Conservation (phyloP, 1,140 invertebrate species). For the Cydia splendana region DNA sequence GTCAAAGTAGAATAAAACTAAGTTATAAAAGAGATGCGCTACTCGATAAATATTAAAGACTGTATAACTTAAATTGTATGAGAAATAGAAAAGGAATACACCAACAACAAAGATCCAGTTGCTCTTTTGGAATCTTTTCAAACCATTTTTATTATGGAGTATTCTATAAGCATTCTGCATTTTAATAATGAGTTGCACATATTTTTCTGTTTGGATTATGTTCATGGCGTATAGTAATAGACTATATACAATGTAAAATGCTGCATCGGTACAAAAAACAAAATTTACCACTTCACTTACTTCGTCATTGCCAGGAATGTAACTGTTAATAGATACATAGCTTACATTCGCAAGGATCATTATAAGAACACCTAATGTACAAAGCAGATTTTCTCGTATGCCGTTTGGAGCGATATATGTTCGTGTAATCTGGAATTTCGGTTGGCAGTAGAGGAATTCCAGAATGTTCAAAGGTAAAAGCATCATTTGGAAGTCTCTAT, state of each 20-base stretch:
- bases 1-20: conserved; percentile 30
- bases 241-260: not conserved
- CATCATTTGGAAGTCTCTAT: conserved; percentile 15
- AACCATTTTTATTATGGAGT: not conserved
- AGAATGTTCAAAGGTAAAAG: conserved; percentile 15
- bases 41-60: not conserved
- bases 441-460: not conserved
- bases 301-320: not conserved
- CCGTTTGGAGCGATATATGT: not conserved
- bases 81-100: not conserved
- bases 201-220: not conserved
- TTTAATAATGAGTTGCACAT: not conserved
- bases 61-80: not conserved
- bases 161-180: not conserved
- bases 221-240: not conserved
- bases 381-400: not conserved
- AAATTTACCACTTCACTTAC: not conserved
- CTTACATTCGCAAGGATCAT: not conserved
- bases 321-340: not conserved
- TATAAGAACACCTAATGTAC: not conserved
- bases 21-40: not conserved
- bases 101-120: conserved; percentile 2
- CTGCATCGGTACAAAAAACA: not conserved
- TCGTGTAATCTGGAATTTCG: not conserved
- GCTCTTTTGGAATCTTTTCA: not conserved